Evolutionary conservation across 2,797 vertebrate genomes (phyloP).

Genomic region (Heliangelus exortis): DNA sequence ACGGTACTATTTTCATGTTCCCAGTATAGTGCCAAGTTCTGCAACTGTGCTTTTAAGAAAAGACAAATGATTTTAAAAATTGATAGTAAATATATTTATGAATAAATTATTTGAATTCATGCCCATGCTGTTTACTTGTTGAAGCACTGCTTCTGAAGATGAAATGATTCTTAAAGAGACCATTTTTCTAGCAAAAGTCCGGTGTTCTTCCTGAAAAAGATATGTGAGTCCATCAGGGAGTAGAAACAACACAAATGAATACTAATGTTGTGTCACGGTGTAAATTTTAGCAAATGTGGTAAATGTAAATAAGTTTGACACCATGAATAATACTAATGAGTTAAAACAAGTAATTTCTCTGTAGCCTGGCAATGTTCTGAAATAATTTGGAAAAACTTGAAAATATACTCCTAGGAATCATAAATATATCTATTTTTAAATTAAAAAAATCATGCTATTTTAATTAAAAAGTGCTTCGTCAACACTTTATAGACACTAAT

Average conservation of each 20-base stretch:
- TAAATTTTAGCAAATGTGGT: neutral
- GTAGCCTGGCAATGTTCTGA: neutral
- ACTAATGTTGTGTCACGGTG: neutral
- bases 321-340: neutral
- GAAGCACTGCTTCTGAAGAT: neutral
- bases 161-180: neutral
- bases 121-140: neutral
- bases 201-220: neutral
- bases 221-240: neutral
- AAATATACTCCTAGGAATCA: neutral
- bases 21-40: neutral
- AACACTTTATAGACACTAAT: neutral
- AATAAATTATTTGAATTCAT: neutral
- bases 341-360: neutral
- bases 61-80: neutral
- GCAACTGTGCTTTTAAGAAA: neutral
- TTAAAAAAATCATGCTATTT: neutral
- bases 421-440: neutral
- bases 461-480: neutral
- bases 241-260: neutral
- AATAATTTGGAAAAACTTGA: neutral
- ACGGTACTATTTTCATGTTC: neutral
- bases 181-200: neutral
- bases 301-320: neutral
- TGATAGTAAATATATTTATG: neutral